Evolutionary conservation across 2,888 invertebrate species (phyloP).

Genomic region (Prionchulus punctatus): DNA sequence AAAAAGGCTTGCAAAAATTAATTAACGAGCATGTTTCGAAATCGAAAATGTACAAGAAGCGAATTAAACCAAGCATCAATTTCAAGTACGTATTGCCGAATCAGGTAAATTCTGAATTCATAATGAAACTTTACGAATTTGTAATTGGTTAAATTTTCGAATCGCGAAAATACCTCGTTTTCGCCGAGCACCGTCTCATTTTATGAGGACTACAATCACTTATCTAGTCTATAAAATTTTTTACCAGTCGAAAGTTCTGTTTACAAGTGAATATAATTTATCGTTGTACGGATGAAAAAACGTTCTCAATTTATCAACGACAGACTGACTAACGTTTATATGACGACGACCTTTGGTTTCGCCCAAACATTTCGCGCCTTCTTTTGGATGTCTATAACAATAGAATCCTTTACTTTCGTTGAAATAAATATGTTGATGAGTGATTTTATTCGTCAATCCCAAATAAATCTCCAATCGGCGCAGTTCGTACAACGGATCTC

Average conservation of each 20-base stretch:
- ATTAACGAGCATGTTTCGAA: no score
- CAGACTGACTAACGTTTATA: slow-evolving; percentile 15
- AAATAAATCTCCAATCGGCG: slow-evolving; percentile 72
- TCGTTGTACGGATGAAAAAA: slow-evolving; percentile 19
- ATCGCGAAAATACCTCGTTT: no score
- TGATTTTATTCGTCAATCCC: slow-evolving; percentile 52
- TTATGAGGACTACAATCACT: no score
- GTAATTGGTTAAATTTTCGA: no score
- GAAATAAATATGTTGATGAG: slow-evolving; percentile 78
- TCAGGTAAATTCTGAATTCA: no score
- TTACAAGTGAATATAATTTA: slow-evolving; percentile 21
- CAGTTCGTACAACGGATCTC: slow-evolving; percentile 71
- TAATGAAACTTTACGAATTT: no score
- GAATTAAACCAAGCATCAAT: no score
- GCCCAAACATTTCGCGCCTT: slow-evolving; percentile 20
- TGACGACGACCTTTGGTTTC: slow-evolving; percentile 22
- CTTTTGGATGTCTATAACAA: slow-evolving; percentile 42
- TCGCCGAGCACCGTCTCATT: no score
- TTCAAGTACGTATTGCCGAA: no score
- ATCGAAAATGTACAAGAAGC: no score
- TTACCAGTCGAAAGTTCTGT: slow-evolving; percentile 14
- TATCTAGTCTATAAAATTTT: no score
- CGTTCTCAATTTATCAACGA: slow-evolving; percentile 13
- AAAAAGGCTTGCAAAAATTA: no score
- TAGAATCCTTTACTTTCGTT: slow-evolving; percentile 92